Base-by-base conservation (phyloP, 2,113 vertebrate genomes). In the Astur gentilis region DNA sequence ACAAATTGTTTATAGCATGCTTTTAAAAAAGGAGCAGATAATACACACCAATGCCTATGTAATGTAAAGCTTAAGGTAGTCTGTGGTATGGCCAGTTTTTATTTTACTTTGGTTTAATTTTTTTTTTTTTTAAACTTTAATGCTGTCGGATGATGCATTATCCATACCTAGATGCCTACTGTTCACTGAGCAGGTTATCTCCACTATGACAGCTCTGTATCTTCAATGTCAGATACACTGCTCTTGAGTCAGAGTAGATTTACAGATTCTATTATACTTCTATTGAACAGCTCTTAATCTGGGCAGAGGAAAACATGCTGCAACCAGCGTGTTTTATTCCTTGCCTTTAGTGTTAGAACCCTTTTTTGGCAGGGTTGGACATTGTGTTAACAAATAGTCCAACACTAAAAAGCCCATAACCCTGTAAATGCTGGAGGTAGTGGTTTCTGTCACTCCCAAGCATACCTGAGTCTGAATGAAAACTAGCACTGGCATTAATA, bases 181-280 rank as follows among this genome's bases (percentile, higher is more conserved):
- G 66, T 67, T 98, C 90, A 32, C 58, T 93, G 89, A 96, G 83
- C 61, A 85, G 93, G 97, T 97, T 97, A 97, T 97, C 97, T 97
- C 27, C 82, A 23, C 40, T 88, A 32, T 97, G 98, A 98, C 97
- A 98, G 98, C 69, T 97, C 94, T 95, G 96, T 97, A 94, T 97
- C 97, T 98, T 94, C 92, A 76, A 34, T 96, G 97, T 98, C 97
- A 98, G 93, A 94, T 95, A 90, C 95, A 38, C 94, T 72, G 83
- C 90, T 98, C 95, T 88, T 57, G 90, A 98, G 94, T 93, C 95
- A 97, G 85, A 75, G 90, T 83, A 98, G 98, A 98, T 99, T 98
- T 98, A 98, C 96, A 98, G 98, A 97, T 98, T 98, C 98, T 97
- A 98, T 98, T 98, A 98, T 96, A 91, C 88, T 96, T 98, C 93